Conservation (phyloP, 2,888 invertebrate species). For the Hypena proboscidalis region DNA sequence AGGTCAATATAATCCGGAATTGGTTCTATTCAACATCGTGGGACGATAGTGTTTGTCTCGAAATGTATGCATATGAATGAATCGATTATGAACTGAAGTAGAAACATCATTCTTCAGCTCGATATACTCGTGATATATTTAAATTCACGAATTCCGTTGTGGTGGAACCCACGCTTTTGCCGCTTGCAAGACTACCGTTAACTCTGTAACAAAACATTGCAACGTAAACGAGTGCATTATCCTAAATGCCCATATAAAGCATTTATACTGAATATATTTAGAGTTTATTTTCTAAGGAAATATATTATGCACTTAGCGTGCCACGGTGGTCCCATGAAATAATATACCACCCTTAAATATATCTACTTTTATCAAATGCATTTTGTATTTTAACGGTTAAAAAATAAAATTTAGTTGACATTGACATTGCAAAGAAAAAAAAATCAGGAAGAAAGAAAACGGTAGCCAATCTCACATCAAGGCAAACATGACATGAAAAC, state of each 20-base stretch:
- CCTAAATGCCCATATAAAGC: constrained; percentile 61
- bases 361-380: constrained; percentile 2
- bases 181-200: constrained; percentile 52
- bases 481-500: constrained; percentile 14
- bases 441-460: constrained; percentile 15
- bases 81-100: constrained; percentile 21
- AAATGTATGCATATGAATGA: constrained; percentile 26
- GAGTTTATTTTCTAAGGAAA: constrained; percentile 47
- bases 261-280: constrained; percentile 45
- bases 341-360: neutral
- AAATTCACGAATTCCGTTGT: constrained; percentile 48
- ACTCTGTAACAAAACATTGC: constrained; percentile 55
- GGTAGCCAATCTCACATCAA: constrained; percentile 9
- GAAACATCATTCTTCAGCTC: constrained; percentile 27
- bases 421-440: constrained; percentile 8
- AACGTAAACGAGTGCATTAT: constrained; percentile 64
- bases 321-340: constrained; percentile 16
- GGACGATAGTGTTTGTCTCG: constrained; percentile 39
- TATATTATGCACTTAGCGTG: constrained; percentile 24
- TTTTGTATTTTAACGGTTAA: constrained; percentile 1
- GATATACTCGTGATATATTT: constrained; percentile 36
- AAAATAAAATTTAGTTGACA: too few relatives aligned
- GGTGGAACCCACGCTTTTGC: constrained; percentile 44
- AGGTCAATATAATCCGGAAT: constrained; percentile 48
- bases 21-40: constrained; percentile 40